These are phyloP conservation scores for Lasioglossum leucozonium DNA, from an alignment of 2,888 invertebrate genomes.

Conservation along the genomic window DNA sequence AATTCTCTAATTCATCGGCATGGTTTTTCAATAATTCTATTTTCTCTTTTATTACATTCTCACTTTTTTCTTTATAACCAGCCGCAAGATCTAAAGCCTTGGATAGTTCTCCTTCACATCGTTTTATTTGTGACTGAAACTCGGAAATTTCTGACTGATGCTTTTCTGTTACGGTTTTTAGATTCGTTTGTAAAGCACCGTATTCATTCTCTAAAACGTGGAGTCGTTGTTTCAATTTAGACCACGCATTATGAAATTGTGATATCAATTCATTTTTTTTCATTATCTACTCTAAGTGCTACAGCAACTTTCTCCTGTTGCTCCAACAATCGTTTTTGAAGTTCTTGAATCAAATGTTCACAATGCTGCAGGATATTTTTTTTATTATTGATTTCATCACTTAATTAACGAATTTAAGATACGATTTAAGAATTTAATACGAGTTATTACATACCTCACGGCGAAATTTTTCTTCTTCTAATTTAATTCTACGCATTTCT, in stretches of 20 bases:
- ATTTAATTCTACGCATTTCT: slow-evolving; percentile 83
- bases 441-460: slow-evolving; percentile 87
- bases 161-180: slow-evolving; percentile 85
- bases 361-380: slow-evolving; percentile 87
- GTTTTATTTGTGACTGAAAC: slow-evolving; percentile 86
- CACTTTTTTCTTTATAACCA: slow-evolving; percentile 83
- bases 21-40: slow-evolving; percentile 79
- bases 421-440: too few relatives aligned
- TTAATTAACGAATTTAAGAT: background rate
- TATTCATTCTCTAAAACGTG: slow-evolving; percentile 82
- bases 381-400: background rate
- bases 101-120: slow-evolving; percentile 90
- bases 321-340: slow-evolving; percentile 90
- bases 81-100: slow-evolving; percentile 89
- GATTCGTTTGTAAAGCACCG: slow-evolving; percentile 80
- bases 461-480: slow-evolving; percentile 91
- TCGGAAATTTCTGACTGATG: slow-evolving; percentile 85
- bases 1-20: slow-evolving; percentile 81
- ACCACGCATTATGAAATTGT: slow-evolving; percentile 88
- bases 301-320: slow-evolving; percentile 92
- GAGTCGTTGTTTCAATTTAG: slow-evolving; percentile 85
- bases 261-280: slow-evolving; percentile 90
- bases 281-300: slow-evolving; percentile 90
- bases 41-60: slow-evolving; percentile 80
- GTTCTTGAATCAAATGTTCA: slow-evolving; percentile 90